Base-by-base conservation (phyloP, 2,797 vertebrate species). In the Peromyscus eremicus region DNA sequence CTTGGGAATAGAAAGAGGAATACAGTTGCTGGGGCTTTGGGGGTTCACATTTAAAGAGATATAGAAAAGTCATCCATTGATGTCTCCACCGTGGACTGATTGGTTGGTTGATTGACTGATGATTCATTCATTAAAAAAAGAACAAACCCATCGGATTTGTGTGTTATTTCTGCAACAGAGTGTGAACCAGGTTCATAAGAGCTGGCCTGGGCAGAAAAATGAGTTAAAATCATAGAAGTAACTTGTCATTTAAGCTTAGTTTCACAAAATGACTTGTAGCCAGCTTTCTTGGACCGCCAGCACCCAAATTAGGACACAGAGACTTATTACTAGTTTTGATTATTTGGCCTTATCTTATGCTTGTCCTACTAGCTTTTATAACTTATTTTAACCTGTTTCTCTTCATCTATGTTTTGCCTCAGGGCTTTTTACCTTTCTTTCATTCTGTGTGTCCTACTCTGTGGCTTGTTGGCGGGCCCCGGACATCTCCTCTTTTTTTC, bases 71-170 rank as follows among this genome's bases (percentile, higher is more conserved):
- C 40, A 89, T 49, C 82, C 55, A 57, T 71, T 86, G 60, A 25
- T 84, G 1, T 12, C 57, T 93, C 19, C 5, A 29, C 52, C 37
- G 46, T n/a, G 76, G 21, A 62, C 55, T 13, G 60, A n/a, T 66
- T 55, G 23, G 85, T 60, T 75, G 16, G 82, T 34, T 43, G 68
- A 6, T 27, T 86, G 46, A 32, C 27, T 66, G 43, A 21, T 9
- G 2, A 25, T 16, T 60, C 21, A 88, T 77, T 91, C 52, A 57
- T 93, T 94, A 11, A 91, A 84, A 29, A 83, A 95, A 81, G 49
- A 40, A 49, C 11, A 91, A 64, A 34, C 17, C 10, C 8, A 60
- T 77, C 79, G 75, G 79, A 57, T 46, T 2, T 60, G 70, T 79
- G 37, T 8, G 37, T 9, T 23, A 10, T 66, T 90, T 49, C 6